These are phyloP conservation scores for Cyprinodon diabolis DNA, from an alignment of 2,797 vertebrate species.

Conservation along the genomic window DNA sequence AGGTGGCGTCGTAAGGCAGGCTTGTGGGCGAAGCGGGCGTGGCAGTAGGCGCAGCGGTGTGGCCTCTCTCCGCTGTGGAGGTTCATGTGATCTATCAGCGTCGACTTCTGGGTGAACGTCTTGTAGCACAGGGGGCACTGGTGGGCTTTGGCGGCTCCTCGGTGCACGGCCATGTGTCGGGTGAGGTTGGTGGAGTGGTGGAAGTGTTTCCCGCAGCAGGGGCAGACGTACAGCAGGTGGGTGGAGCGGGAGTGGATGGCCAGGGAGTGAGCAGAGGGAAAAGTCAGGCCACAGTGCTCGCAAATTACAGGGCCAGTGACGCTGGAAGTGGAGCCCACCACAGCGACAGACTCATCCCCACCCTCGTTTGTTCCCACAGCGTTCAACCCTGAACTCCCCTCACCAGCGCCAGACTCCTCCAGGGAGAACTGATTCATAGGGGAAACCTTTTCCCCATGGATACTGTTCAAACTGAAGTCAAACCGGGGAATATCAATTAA, in stretches of 20 bases:
- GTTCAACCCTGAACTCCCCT: conserved; percentile 66
- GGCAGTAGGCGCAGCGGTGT: conserved; percentile 92
- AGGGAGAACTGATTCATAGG: conserved; percentile 64
- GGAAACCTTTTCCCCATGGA: conserved; percentile 62
- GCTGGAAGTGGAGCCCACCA: conserved; percentile 84
- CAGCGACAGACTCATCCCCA: conserved; percentile 81
- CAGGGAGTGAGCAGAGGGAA: conserved; percentile 88
- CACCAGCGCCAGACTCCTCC: conserved; percentile 61
- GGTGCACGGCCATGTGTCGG: conserved; percentile 93
- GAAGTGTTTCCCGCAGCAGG: conserved; percentile 94
- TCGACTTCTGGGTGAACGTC: conserved; percentile 95
- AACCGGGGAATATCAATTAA: conserved; percentile 80
- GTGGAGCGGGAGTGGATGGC: conserved; percentile 88
- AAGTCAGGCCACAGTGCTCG: conserved; percentile 89
- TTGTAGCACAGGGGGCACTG: conserved; percentile 92
- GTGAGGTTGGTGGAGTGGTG: conserved; percentile 93
- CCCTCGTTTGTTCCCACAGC: conserved; percentile 60
- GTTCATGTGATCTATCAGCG: conserved; percentile 96
- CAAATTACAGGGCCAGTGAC: conserved; percentile 83
- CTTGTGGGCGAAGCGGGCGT: conserved; percentile 94
- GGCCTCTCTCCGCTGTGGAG: conserved; percentile 93
- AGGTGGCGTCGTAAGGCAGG: conserved; percentile 92
- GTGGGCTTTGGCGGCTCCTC: conserved; percentile 87
- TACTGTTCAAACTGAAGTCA: conserved; percentile 74
- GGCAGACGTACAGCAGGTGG: conserved; percentile 92